Evolutionary conservation across 2,888 invertebrate species (phyloP), one percentile per base, ranked within the genome.

Genomic region (Xestia c-nigrum): DNA sequence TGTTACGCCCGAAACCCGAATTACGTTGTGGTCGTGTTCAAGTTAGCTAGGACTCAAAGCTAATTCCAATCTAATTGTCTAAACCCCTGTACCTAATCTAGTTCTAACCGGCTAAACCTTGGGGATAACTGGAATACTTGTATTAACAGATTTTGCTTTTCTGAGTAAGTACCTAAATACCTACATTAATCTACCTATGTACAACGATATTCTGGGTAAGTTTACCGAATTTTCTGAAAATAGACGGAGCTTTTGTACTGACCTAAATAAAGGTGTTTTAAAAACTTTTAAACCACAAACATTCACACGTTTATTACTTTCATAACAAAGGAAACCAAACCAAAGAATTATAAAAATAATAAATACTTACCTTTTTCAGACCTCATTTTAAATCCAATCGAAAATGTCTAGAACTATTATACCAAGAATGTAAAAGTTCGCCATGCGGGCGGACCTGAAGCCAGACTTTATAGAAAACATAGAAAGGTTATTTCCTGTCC

Each of bases 31-130:
- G 71, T 61, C 68, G 3, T 19, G 57, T 65, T 31, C 40, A 68
- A 72, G 65, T 66, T 72, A 75, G 47, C 31, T 65, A 31, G 47
- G 72, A 66, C 52, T 24, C 68, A 57, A 80, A 68, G 71, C 70
- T 72, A 80, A 80, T 68, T 64, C 38, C 14, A 59, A 65, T 57
- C 19, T 72, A 81, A 80, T 80, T 72, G 52, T 31, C 63, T 69
- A 65, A 80, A 74, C 75, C 71, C 74, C 19, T 31, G 72, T 24
- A 47, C 46, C 55, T 69, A 74, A 75, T 80, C 68, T 68, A 38
- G 68, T 80, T 69, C 16, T 71, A 80, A 74, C 74, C 21, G 67
- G 57, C 21, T 67, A 24, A 67, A 59, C 65, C 65, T 43, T 63
- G 61, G 46, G 55, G 14, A 16, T 31, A 78, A 73, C 55, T 73